Percentiles rank a stretch among this genome's conserved stretches.
Conservation (phyloP, 2,888 invertebrate genomes). For the Alcis repandata region DNA sequence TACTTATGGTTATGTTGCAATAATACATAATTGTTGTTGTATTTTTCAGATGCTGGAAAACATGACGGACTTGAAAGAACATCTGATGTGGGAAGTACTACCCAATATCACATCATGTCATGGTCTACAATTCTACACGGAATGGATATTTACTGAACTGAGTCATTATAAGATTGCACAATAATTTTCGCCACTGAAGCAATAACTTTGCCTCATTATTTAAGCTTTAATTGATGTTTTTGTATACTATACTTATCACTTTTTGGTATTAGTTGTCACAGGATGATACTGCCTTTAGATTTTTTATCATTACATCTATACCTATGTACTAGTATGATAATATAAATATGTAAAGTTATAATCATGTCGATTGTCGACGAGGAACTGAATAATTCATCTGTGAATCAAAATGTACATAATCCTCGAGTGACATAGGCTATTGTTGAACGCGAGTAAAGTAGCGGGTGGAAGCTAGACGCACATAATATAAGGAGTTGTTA, state of each 20-base stretch:
- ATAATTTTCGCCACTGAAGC: conserved; percentile 32
- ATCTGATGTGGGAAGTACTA: not conserved
- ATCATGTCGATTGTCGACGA: not conserved
- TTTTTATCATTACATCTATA: conserved; percentile 22
- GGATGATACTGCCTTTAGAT: conserved; percentile 24
- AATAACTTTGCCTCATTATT: conserved; percentile 40
- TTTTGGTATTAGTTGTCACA: conserved; percentile 18
- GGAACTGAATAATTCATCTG: too few species aligned
- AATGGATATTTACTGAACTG: conserved; percentile 15
- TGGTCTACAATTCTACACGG: not conserved
- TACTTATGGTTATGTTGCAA: not conserved
- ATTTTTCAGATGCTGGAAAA: conserved; percentile 30
- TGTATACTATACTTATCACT: conserved; percentile 18
- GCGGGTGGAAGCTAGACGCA: not conserved
- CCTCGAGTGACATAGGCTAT: too few species aligned
- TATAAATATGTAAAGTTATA: not conserved
- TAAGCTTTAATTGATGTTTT: conserved; percentile 43
- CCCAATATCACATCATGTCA: too few species aligned
- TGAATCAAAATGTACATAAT: too few species aligned
- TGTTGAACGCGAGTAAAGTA: not conserved
- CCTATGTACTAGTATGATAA: not conserved
- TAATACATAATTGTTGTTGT: conserved; percentile 14
- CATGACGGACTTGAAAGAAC: not conserved
- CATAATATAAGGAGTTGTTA: not conserved
- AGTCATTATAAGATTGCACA: conserved; percentile 26